Evolutionary conservation across 2,888 invertebrate species (phyloP).

Genomic region (Cryptus armator): DNA sequence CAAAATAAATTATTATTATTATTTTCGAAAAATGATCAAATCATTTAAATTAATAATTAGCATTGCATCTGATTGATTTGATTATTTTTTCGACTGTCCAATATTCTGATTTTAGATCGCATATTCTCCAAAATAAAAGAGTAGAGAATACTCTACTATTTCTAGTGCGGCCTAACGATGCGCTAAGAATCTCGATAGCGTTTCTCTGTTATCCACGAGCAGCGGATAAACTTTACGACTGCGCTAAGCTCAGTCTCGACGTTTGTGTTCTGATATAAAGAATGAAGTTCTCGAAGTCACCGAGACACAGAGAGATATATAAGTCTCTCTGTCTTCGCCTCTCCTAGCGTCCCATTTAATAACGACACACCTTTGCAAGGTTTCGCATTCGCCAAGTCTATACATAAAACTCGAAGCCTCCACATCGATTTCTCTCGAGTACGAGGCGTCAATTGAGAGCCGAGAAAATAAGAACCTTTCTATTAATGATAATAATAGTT

Average conservation of each 20-base stretch:
- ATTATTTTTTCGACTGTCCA: too few species aligned
- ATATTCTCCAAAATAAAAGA: too few species aligned
- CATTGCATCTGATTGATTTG: too few species aligned
- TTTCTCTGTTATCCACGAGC: conserved; percentile 16
- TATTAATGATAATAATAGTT: conserved; percentile 6
- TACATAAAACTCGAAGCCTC: neutral
- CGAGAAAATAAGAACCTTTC: conserved; percentile 28
- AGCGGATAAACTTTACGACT: conserved; percentile 39
- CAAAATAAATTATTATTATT: too few species aligned
- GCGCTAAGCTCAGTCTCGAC: conserved; percentile 13
- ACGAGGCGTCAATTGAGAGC: conserved; percentile 25
- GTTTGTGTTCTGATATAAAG: neutral
- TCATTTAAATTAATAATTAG: too few species aligned
- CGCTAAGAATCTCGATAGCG: conserved; percentile 14
- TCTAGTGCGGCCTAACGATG: too few species aligned
- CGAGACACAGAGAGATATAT: conserved; percentile 23
- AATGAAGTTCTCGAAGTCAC: conserved; percentile 31
- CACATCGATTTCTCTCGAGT: conserved; percentile 30
- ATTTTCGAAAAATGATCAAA: too few species aligned
- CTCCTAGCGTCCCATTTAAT: neutral
- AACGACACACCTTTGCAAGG: neutral
- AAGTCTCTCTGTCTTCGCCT: neutral
- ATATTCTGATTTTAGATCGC: too few species aligned
- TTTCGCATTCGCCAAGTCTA: neutral
- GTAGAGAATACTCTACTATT: too few species aligned